These are phyloP conservation scores for Hassar affinis DNA, from an alignment of 2,113 vertebrate species.

Conservation along the genomic window DNA sequence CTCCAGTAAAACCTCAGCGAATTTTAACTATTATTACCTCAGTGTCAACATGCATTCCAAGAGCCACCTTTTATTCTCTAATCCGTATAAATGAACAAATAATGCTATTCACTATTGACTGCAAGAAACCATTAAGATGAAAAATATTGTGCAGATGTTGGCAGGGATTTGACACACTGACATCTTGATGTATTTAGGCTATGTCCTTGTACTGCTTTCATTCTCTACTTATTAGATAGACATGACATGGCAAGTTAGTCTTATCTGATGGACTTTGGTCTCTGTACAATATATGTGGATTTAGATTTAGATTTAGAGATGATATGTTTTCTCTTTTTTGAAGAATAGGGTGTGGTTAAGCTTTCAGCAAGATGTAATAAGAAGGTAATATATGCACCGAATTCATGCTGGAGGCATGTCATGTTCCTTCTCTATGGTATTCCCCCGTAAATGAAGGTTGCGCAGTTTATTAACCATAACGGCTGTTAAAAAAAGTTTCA, in stretches of 20 bases:
- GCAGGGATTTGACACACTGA: conserved; percentile 19
- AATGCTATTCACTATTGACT: conserved; percentile 9
- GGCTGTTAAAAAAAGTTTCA: background rate
- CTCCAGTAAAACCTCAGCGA: conserved; percentile 4
- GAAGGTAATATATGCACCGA: conserved; percentile 7
- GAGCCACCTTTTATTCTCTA: background rate
- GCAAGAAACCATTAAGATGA: background rate
- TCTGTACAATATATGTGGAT: background rate
- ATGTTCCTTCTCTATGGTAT: conserved; percentile 15
- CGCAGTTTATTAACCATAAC: background rate
- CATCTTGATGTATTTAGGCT: conserved; percentile 15
- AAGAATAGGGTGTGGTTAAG: background rate
- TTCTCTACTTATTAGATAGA: conserved; percentile 6
- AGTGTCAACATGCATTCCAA: conserved; percentile 7
- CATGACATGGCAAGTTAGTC: conserved; percentile 1
- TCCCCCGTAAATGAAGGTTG: background rate
- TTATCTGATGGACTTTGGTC: background rate
- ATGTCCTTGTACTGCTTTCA: background rate
- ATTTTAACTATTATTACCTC: conserved; percentile 6
- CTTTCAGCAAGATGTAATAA: conserved; percentile 29
- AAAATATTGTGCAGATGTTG: conserved; percentile 7
- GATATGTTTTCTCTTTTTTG: background rate
- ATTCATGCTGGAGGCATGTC: background rate
- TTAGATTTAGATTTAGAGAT: background rate
- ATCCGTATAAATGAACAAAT: conserved; percentile 7